Conservation (phyloP, 2,888 invertebrate species). For the Rhingia rostrata region DNA sequence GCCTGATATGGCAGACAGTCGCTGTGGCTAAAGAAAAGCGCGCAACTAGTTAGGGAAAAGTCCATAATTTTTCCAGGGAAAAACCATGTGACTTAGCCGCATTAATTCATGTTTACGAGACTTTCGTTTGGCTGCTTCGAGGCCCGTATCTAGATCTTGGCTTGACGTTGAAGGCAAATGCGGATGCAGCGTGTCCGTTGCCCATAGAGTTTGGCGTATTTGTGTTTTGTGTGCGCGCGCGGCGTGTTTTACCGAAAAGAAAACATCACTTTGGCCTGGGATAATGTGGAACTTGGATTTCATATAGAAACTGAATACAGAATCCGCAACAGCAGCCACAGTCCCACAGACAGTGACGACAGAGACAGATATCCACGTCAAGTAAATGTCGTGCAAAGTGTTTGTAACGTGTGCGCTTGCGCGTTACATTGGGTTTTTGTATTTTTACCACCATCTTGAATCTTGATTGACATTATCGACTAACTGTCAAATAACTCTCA, state of each 20-base stretch:
- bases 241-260: conserved; percentile 34
- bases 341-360: conserved; percentile 54
- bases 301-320: neutral
- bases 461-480: conserved; percentile 64
- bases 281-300: conserved; percentile 31
- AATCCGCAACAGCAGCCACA: conserved; percentile 14
- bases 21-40: conserved; percentile 36
- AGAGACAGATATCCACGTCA: conserved; percentile 37
- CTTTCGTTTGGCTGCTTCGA: conserved; percentile 66
- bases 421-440: too few species aligned
- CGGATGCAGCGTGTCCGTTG: conserved; percentile 53
- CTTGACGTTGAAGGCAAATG: conserved; percentile 68
- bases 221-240: conserved; percentile 2
- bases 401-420: conserved; percentile 26
- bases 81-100: conserved; percentile 68
- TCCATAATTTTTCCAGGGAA: conserved; percentile 70
- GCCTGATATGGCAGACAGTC: conserved; percentile 16
- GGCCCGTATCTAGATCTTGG: conserved; percentile 69
- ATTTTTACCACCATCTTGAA: conserved; percentile 18
- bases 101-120: conserved; percentile 74
- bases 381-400: conserved; percentile 68
- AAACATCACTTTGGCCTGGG: conserved; percentile 27
- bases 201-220: conserved; percentile 23
- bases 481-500: conserved; percentile 22
- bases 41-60: conserved; percentile 60